Evolutionary conservation across 1,140 invertebrate species (phyloP), one percentile per base, ranked within the genome.

Genomic region (Ostrea edulis): DNA sequence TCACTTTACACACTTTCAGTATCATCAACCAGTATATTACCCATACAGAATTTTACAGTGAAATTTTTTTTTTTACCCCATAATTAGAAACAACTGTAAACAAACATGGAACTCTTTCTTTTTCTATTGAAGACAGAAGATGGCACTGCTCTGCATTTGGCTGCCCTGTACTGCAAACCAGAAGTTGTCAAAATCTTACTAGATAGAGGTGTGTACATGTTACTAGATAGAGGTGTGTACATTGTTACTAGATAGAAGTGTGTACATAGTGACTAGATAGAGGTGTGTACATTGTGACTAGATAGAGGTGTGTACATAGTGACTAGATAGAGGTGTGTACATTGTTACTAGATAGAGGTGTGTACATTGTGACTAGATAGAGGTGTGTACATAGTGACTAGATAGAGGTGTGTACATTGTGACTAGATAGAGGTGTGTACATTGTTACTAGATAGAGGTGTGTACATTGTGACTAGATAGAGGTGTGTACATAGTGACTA

Each of bases 71-170:
- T 44, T 5, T 2, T 44, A 5, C 35, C 35, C 35, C 35, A 44
- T 44, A 44, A 44, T 44, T 5, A 44, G 35, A 44, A 5, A n/a
- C n/a, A n/a, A n/a, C n/a, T n/a, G n/a, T 44, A 44, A 1, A 44
- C 35, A 44, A 44, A 5, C 35, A 44, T 44, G 35, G 5, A 44
- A 44, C 35, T 2, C 5, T 44, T 85, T 84, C 14, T 89, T 12
- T 62, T 71, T 58, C 65, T 88, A 51, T 96, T 97, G 0, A 95
- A 97, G 90, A 99, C 98, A 1, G 96, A 97, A 83, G 96, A 97
- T 51, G 99, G 98, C 0, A 98, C 98, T 1, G 98, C 98, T 0
- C 96, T 99, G 88, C 98, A 99, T 95, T 98, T 99, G 93, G 98
- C 98, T 2, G 98, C 98, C 0, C 96, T 98, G 8, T 99, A 97